phyloP scores from a whole-genome alignment of 1,140 invertebrate genomes.

The Cotesia glomerata region DNA sequence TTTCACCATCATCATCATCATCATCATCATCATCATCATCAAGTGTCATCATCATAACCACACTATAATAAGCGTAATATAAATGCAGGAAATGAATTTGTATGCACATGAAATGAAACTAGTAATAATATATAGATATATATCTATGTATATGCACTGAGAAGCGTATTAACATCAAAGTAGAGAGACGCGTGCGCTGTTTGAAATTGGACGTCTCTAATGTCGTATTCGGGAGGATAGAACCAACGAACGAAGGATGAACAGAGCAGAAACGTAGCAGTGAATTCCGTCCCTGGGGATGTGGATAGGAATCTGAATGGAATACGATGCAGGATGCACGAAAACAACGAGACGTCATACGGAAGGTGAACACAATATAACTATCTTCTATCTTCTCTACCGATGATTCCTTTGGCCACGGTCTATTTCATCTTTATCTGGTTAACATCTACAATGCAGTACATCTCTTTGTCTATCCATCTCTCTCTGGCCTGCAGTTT shows the following conservation, averaged over 20 bases:
- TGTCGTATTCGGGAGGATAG: constrained; percentile 28
- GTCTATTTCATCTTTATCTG: neutral
- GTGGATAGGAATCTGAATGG: constrained; percentile 18
- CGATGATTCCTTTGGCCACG: constrained; percentile 8
- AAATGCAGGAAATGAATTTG: constrained; percentile 11
- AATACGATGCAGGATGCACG: constrained; percentile 23
- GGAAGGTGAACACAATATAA: constrained; percentile 17
- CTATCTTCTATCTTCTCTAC: constrained; percentile 33
- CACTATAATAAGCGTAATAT: constrained; percentile 3
- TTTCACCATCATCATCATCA: no score
- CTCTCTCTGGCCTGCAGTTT: neutral
- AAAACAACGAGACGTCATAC: constrained; percentile 40
- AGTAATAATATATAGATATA: neutral
- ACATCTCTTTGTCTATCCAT: neutral
- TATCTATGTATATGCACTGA: neutral
- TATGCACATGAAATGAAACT: constrained; percentile 7
- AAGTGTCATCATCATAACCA: neutral
- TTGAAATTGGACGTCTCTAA: constrained; percentile 34
- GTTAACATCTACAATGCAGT: neutral
- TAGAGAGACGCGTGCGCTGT: constrained; percentile 20
- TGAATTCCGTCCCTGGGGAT: constrained; percentile 21
- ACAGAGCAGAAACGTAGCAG: no score
- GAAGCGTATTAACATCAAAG: neutral
- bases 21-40: no score
- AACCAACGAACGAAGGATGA: neutral